Evolutionary conservation across 1,140 invertebrate species (phyloP).

Genomic region (Wiebesia pumilae): DNA sequence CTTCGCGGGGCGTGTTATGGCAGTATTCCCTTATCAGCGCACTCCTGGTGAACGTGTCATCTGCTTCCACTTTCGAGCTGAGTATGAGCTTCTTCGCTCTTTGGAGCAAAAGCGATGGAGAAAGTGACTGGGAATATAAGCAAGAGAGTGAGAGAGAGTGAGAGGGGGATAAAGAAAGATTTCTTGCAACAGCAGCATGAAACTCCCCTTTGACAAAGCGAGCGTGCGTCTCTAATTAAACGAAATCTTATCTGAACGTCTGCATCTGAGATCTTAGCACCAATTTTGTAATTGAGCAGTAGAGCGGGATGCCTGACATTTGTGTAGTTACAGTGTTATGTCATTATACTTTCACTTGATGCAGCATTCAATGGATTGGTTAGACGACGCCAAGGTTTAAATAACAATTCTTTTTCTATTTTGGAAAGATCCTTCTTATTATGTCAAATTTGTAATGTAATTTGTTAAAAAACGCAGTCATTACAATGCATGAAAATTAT

Average conservation of each 20-base stretch:
- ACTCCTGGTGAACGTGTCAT: constrained; percentile 55
- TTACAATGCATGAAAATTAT: background rate
- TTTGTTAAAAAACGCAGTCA: too few relatives aligned
- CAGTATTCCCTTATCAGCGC: constrained; percentile 51
- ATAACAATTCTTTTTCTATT: background rate
- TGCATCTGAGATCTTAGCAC: constrained; percentile 38
- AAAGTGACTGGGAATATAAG: too few relatives aligned
- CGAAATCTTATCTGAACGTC: constrained; percentile 47
- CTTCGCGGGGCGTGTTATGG: constrained; percentile 43
- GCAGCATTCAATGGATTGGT: background rate
- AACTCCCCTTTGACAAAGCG: constrained; percentile 29
- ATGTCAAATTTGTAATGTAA: background rate
- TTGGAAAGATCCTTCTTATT: background rate
- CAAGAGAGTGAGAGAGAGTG: background rate
- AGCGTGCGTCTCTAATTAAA: constrained; percentile 41
- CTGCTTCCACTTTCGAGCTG: constrained; percentile 43
- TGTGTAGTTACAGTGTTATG: background rate
- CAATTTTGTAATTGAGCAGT: constrained; percentile 43
- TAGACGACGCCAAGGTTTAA: background rate
- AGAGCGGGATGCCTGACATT: background rate
- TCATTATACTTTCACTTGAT: background rate
- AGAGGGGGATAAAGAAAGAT: too few relatives aligned
- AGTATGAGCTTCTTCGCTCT: background rate
- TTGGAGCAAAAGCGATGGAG: background rate
- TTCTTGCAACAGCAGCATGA: background rate